phyloP scores from a whole-genome alignment of 1,140 invertebrate species.

The Euschistus heros region DNA sequence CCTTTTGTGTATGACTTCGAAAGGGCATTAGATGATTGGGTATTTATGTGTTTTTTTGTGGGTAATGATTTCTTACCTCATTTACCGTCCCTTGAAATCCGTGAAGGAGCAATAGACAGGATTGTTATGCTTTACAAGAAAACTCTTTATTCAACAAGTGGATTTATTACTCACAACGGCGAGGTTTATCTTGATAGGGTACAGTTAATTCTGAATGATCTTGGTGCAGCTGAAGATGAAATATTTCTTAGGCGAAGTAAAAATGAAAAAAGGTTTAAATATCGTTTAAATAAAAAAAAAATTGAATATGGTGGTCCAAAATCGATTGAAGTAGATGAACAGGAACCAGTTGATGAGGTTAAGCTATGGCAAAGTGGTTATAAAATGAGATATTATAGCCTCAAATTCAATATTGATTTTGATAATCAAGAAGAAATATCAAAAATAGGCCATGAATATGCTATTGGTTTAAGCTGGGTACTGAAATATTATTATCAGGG shows the following conservation, averaged over 20 bases:
- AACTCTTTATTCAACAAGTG: slow-evolving; percentile 83
- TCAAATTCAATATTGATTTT: slow-evolving; percentile 82
- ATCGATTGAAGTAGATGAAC: slow-evolving; percentile 63
- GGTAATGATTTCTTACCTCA: slow-evolving; percentile 99
- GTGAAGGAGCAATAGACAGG: slow-evolving; percentile 94
- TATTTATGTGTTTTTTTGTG: slow-evolving; percentile 99
- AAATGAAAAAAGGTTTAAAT: slow-evolving; percentile 70
- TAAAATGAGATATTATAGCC: slow-evolving; percentile 95
- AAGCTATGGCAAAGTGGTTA: slow-evolving; percentile 95
- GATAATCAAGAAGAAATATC: slow-evolving; percentile 76
- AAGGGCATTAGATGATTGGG: slow-evolving; percentile 93
- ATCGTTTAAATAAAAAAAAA: slow-evolving; percentile 61
- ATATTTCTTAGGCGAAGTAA: slow-evolving; percentile 90
- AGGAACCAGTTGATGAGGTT: slow-evolving; percentile 83
- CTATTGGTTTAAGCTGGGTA: slow-evolving; percentile 94
- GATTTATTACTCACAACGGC: slow-evolving; percentile 89
- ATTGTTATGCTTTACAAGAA: slow-evolving; percentile 92
- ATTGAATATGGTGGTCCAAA: too few species aligned
- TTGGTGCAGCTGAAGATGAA: slow-evolving; percentile 92
- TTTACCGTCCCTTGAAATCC: slow-evolving; percentile 94
- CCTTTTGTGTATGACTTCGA: slow-evolving; percentile 88
- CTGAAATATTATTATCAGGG: slow-evolving; percentile 98
- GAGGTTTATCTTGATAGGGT: slow-evolving; percentile 85
- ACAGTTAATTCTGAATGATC: slow-evolving; percentile 85
- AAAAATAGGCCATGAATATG: slow-evolving; percentile 82